Conservation (phyloP, 2,797 vertebrate genomes). For the Apogon talboti region DNA sequence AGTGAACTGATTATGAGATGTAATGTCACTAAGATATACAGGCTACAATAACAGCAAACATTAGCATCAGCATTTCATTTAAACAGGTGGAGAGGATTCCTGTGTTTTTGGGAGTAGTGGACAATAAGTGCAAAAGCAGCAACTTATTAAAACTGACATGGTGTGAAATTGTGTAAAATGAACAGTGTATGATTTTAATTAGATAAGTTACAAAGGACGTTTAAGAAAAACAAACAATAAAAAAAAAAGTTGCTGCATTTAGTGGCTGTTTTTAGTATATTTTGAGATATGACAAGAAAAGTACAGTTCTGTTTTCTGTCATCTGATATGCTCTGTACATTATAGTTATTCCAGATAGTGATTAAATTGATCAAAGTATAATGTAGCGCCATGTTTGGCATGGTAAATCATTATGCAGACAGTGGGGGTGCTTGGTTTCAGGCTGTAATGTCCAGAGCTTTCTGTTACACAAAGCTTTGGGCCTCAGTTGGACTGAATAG, state of each 20-base stretch:
- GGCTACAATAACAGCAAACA: background rate
- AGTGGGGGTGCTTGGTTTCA: conserved; percentile 69
- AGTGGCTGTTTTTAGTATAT: conserved; percentile 7
- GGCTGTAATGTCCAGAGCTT: conserved; percentile 65
- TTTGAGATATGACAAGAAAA: conserved; percentile 29
- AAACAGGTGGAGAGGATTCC: too few species aligned
- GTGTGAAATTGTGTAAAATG: too few species aligned
- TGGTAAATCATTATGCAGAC: conserved; percentile 57
- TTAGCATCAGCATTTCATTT: background rate
- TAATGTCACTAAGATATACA: conserved; percentile 1
- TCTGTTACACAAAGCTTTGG: conserved; percentile 58
- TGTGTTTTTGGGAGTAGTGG: background rate
- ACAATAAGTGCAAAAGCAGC: conserved; percentile 10
- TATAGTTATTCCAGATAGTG: conserved; percentile 48
- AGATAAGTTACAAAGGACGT: conserved; percentile 11
- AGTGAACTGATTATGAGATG: background rate
- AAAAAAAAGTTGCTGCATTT: background rate
- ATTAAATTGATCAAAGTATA: conserved; percentile 63
- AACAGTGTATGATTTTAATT: conserved; percentile 1
- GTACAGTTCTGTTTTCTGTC: conserved; percentile 31
- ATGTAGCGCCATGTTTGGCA: conserved; percentile 51
- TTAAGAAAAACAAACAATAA: background rate
- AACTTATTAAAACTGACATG: conserved; percentile 14
- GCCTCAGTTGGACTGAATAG: conserved; percentile 61
- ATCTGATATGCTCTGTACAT: conserved; percentile 47